These are phyloP conservation scores for Lytechinus pictus DNA, from an alignment of 35 echinoderm and acorn worm genomes.

Conservation along the genomic window DNA sequence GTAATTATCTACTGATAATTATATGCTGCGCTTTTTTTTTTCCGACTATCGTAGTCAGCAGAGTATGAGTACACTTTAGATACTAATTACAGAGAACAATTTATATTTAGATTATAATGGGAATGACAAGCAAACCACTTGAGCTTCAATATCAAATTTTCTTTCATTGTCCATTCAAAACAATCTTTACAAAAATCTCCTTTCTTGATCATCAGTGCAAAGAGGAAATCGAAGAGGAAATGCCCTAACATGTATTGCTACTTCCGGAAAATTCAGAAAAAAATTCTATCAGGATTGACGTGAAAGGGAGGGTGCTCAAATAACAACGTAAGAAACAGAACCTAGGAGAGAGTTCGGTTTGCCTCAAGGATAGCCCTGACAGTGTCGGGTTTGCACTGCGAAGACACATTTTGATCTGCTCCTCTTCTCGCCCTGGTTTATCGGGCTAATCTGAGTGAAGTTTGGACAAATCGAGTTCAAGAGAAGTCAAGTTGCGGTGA, in stretches of 20 bases:
- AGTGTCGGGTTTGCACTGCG: background rate
- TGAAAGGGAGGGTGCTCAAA: background rate
- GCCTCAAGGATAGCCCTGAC: background rate
- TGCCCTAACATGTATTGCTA: background rate
- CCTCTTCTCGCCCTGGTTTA: background rate
- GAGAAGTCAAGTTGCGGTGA: slow-evolving; percentile 37
- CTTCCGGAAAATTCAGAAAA: background rate
- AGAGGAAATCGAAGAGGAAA: too few species aligned
- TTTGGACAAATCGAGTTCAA: slow-evolving; percentile 30
- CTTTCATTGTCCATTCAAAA: too few species aligned
- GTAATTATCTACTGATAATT: background rate
- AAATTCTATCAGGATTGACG: background rate
- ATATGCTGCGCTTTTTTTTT: too few species aligned
- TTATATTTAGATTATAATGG: too few species aligned
- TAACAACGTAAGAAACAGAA: background rate
- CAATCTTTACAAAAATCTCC: too few species aligned
- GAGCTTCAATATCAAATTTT: too few species aligned
- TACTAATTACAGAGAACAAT: too few species aligned
- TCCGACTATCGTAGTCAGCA: too few species aligned
- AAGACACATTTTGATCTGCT: background rate
- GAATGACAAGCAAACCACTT: too few species aligned
- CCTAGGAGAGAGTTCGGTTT: background rate
- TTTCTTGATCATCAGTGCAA: too few species aligned
- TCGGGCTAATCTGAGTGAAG: slow-evolving; percentile 26
- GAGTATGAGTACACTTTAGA: too few species aligned